These are phyloP conservation scores for Scaptodrosophila latifasciaeformis DNA, from an alignment of 2,888 invertebrate genomes.

Conservation along the genomic window DNA sequence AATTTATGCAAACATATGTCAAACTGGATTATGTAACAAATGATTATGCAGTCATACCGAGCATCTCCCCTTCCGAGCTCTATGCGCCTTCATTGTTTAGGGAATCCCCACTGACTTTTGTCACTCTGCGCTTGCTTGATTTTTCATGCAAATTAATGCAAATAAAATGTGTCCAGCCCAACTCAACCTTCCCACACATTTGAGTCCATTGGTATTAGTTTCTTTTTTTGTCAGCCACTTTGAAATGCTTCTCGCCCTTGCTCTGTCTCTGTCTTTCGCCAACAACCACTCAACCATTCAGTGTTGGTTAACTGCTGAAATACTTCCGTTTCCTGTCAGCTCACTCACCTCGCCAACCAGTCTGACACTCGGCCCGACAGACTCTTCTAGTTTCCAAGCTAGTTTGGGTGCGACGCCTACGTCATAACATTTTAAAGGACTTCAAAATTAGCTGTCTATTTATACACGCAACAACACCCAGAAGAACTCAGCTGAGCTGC, in stretches of 20 bases:
- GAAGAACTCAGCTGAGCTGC: conserved; percentile 1
- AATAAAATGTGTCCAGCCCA: conserved; percentile 8
- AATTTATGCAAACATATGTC: conserved; percentile 68
- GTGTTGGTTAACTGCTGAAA: conserved; percentile 64
- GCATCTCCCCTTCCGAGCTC: conserved; percentile 14
- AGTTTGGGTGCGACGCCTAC: conserved; percentile 34
- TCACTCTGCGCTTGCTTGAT: conserved; percentile 39
- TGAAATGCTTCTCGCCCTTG: no score
- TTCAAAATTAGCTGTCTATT: conserved; percentile 67
- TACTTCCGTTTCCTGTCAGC: conserved; percentile 60
- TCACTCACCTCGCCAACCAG: no score
- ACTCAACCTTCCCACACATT: no score
- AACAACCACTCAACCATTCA: conserved; percentile 65
- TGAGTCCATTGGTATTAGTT: no score
- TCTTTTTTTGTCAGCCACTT: no score
- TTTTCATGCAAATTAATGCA: conserved; percentile 65
- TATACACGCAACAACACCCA: conserved; percentile 49
- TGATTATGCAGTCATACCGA: neutral
- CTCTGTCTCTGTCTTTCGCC: no score
- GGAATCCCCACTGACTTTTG: neutral
- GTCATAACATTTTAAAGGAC: conserved; percentile 56
- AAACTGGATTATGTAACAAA: conserved; percentile 54
- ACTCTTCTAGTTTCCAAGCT: neutral
- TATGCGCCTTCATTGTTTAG: conserved; percentile 31
- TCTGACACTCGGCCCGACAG: conserved; percentile 38